These are phyloP conservation scores for Hemicrepidius hirtus DNA, from an alignment of 2,888 invertebrate species.

Conservation along the genomic window DNA sequence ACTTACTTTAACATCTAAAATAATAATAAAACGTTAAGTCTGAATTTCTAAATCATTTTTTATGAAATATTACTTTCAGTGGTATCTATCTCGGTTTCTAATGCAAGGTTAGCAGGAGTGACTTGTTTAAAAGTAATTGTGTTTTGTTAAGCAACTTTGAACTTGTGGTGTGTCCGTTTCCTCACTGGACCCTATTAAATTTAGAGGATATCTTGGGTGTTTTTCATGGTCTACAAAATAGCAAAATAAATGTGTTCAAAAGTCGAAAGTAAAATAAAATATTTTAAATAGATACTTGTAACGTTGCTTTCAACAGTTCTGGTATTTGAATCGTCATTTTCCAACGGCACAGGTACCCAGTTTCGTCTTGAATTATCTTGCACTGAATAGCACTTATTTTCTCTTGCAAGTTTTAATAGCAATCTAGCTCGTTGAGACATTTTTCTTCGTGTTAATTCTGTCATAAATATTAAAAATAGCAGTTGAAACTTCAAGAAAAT, in stretches of 20 bases:
- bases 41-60: neutral
- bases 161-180: constrained; percentile 1
- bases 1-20: constrained; percentile 1
- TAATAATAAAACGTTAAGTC: constrained; percentile 1
- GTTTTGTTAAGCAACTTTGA: constrained; percentile 31
- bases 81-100: no score
- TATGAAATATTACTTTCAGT: no score
- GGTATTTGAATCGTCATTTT: neutral
- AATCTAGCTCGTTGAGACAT: neutral
- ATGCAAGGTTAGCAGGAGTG: constrained; percentile 1
- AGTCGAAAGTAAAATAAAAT: neutral
- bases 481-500: constrained; percentile 24
- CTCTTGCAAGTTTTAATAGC: constrained; percentile 5
- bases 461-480: neutral
- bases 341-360: constrained; percentile 1
- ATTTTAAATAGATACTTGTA: neutral
- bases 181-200: neutral
- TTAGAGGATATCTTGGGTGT: no score
- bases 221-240: neutral
- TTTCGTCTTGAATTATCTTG: neutral
- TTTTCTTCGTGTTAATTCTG: constrained; percentile 1
- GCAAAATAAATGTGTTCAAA: neutral
- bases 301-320: constrained; percentile 2
- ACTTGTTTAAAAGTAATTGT: neutral
- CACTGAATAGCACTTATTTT: neutral